Evolutionary conservation across 2,113 vertebrate species (phyloP).

Genomic region (Typhlomys cinereus): DNA sequence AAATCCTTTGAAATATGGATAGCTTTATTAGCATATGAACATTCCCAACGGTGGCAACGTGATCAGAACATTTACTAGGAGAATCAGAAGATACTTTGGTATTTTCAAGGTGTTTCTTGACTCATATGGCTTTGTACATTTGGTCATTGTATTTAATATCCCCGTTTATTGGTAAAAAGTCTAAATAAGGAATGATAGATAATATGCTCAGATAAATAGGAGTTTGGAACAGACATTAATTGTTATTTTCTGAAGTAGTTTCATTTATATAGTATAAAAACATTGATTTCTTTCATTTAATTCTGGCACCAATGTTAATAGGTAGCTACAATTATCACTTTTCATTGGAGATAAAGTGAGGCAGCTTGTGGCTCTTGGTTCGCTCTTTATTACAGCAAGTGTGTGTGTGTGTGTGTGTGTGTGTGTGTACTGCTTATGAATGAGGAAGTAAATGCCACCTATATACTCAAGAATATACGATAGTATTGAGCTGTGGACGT

Average conservation of each 20-base stretch:
- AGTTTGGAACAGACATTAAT: constrained; percentile 35
- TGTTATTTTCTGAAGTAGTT: constrained; percentile 40
- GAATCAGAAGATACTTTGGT: constrained; percentile 33
- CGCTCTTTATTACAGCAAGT: no score
- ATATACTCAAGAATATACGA: no score
- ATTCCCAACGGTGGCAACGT: not conserved
- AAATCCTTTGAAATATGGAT: not conserved
- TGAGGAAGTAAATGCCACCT: no score
- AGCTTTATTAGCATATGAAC: not conserved
- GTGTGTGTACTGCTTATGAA: no score
- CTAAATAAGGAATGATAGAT: not conserved
- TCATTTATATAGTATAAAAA: constrained; percentile 9
- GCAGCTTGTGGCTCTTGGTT: no score
- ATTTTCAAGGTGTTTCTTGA: not conserved
- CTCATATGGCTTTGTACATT: constrained; percentile 17
- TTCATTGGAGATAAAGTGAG: not conserved
- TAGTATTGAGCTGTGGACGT: no score
- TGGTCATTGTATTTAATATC: not conserved
- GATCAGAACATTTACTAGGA: constrained; percentile 27
- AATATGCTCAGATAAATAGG: not conserved
- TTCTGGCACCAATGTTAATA: not conserved
- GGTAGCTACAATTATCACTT: not conserved
- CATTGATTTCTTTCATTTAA: not conserved
- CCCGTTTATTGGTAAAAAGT: constrained; percentile 7
- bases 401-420: no score